Conservation (phyloP, 2,888 invertebrate species). For the Volucella zonaria region DNA sequence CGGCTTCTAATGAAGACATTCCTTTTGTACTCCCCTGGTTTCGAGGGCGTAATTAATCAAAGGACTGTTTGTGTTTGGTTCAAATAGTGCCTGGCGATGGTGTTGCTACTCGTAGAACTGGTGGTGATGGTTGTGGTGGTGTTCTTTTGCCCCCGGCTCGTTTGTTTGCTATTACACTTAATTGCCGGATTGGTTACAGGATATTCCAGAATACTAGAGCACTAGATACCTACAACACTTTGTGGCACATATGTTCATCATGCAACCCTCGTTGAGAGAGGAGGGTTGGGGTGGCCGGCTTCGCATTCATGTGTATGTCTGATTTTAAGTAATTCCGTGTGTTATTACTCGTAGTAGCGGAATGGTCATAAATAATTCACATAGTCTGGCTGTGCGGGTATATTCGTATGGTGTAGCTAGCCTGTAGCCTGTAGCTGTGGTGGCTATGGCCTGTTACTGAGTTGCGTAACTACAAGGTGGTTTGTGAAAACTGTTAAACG, state of each 20-base stretch:
- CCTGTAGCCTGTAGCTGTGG: slow-evolving; percentile 1
- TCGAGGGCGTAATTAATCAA: slow-evolving; percentile 72
- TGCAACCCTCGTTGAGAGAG: slow-evolving; percentile 33
- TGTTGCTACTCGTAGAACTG: not conserved
- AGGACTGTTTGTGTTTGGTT: slow-evolving; percentile 68
- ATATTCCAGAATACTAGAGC: slow-evolving; percentile 2
- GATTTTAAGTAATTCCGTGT: slow-evolving; percentile 72
- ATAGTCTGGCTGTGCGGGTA: slow-evolving; percentile 26
- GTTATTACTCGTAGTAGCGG: slow-evolving; percentile 69
- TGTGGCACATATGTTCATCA: slow-evolving; percentile 50
- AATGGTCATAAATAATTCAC: slow-evolving; percentile 70
- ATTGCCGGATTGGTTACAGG: slow-evolving; percentile 73
- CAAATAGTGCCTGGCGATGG: slow-evolving; percentile 10
- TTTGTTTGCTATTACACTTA: slow-evolving; percentile 72
- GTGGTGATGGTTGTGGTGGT: slow-evolving; percentile 28
- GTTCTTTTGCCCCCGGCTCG: slow-evolving; percentile 47
- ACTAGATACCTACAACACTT: slow-evolving; percentile 5
- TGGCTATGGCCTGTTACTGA: slow-evolving; percentile 43
- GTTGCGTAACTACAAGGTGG: slow-evolving; percentile 67
- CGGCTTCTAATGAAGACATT: slow-evolving; percentile 69
- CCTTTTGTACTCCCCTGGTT: slow-evolving; percentile 31
- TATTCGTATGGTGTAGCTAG: not conserved
- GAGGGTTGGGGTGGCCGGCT: not conserved
- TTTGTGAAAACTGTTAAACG: slow-evolving; percentile 68
- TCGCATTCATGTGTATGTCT: slow-evolving; percentile 33